Evolutionary conservation across 2,888 invertebrate genomes (phyloP).

Genomic region (Anodontia alba): DNA sequence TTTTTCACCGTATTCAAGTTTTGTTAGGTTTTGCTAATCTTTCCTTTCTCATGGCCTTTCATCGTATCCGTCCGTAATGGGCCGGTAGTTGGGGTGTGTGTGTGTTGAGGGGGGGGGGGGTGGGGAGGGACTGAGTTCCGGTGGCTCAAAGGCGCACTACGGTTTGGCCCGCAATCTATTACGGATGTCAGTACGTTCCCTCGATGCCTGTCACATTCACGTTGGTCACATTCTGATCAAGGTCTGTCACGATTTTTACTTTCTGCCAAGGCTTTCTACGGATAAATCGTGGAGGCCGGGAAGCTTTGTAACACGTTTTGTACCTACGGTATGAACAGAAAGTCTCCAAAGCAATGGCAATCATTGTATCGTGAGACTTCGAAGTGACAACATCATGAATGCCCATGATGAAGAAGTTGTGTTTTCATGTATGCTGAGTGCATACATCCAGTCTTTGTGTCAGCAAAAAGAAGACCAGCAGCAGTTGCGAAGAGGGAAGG

Average conservation of each 20-base stretch:
- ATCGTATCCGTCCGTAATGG: too few species aligned
- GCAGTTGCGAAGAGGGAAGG: not conserved
- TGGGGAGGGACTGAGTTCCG: too few species aligned
- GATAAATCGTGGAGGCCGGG: not conserved
- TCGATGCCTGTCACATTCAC: not conserved
- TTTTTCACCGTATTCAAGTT: too few species aligned
- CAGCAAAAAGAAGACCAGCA: not conserved
- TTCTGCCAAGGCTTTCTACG: not conserved
- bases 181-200: not conserved
- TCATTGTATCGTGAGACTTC: slow-evolving; percentile 10
- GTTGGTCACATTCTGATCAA: not conserved
- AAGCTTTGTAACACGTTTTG: not conserved
- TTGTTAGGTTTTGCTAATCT: too few species aligned
- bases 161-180: too few species aligned
- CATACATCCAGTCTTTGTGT: slow-evolving; percentile 4
- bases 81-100: too few species aligned
- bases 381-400: not conserved
- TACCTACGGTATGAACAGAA: not conserved
- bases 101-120: too few species aligned
- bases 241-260: not conserved
- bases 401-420: slow-evolving; percentile 8
- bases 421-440: slow-evolving; percentile 6
- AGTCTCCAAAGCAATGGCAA: not conserved
- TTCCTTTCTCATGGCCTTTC: too few species aligned
- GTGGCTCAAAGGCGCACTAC: not conserved